Evolutionary conservation across 2,797 vertebrate genomes (phyloP).

Genomic region (Botia kubotai): DNA sequence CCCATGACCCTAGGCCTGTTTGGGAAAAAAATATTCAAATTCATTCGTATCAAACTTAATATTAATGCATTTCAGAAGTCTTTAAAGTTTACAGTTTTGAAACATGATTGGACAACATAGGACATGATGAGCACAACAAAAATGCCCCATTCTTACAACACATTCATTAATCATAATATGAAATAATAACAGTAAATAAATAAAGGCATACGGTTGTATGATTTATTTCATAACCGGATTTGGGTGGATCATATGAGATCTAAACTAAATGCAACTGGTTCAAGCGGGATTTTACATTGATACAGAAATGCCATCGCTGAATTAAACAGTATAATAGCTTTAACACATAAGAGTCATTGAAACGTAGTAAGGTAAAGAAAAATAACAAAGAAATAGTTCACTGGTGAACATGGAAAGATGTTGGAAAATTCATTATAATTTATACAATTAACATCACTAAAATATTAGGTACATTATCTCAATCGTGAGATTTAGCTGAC

Average conservation of each 20-base stretch:
- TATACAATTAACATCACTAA: neutral
- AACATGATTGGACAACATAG: too few species aligned
- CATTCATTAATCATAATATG: neutral
- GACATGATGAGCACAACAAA: too few species aligned
- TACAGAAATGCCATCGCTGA: neutral
- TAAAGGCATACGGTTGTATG: neutral
- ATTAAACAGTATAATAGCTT: too few species aligned
- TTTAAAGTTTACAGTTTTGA: neutral
- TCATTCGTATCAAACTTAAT: neutral
- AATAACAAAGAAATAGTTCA: too few species aligned
- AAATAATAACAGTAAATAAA: neutral
- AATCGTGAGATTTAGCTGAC: neutral
- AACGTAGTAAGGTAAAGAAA: too few species aligned
- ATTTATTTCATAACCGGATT: neutral
- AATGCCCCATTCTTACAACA: neutral
- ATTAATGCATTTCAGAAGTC: neutral
- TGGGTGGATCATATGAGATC: neutral
- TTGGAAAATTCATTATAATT: too few species aligned
- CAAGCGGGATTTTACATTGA: neutral
- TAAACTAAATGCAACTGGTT: neutral
- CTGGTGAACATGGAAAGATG: too few species aligned
- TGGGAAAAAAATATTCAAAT: neutral
- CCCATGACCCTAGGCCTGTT: conserved; percentile 74
- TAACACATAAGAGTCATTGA: too few species aligned
- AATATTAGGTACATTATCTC: neutral